phyloP scores from a whole-genome alignment of 2,888 invertebrate species.

The Noctua janthe region DNA sequence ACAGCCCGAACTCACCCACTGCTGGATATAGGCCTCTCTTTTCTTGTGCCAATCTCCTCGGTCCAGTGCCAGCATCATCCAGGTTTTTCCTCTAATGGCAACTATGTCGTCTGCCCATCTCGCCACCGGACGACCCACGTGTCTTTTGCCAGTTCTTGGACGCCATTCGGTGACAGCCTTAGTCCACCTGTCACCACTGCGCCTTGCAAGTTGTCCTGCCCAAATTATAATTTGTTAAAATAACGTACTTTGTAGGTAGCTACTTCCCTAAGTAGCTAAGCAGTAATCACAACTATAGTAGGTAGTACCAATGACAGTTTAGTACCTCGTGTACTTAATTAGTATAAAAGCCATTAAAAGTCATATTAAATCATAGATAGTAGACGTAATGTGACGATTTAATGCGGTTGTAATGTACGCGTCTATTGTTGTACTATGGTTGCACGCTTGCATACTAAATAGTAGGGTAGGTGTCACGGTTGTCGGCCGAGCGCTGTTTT shows the following conservation, averaged over 20 bases:
- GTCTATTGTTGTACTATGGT: conserved; percentile 66
- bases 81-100: no score
- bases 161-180: no score
- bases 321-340: conserved; percentile 33
- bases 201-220: no score
- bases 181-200: no score
- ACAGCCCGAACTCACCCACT: no score
- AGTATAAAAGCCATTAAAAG: conserved; percentile 48
- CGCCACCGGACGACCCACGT: no score
- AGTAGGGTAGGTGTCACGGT: conserved; percentile 48
- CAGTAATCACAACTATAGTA: neutral
- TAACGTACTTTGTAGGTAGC: neutral
- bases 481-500: neutral
- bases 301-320: neutral
- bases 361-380: conserved; percentile 51
- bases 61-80: no score
- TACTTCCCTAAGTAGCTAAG: neutral
- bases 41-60: no score
- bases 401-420: conserved; percentile 65
- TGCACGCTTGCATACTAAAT: conserved; percentile 57
- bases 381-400: conserved; percentile 60
- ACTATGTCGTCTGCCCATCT: no score
- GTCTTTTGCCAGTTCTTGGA: no score
- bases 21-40: no score
- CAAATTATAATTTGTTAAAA: neutral